Evolutionary conservation across 1,140 invertebrate genomes (phyloP).

Genomic region (Antheraea mylitta): DNA sequence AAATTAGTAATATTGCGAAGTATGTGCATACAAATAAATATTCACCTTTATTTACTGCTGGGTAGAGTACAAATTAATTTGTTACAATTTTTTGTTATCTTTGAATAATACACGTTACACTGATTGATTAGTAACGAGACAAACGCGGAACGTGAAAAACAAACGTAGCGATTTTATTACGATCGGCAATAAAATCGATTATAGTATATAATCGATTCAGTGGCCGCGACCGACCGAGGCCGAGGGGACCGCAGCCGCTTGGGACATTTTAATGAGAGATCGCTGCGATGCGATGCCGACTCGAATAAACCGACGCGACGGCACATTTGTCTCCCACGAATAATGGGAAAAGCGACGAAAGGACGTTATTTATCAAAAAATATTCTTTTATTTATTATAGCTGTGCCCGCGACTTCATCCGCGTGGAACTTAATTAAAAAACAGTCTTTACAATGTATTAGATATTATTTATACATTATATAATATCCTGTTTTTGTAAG

Average conservation of each 20-base stretch:
- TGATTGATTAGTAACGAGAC: slow-evolving; percentile 52
- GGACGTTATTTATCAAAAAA: slow-evolving; percentile 63
- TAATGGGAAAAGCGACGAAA: slow-evolving; percentile 62
- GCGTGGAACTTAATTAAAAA: too few species aligned
- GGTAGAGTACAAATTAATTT: not conserved
- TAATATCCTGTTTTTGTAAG: too few species aligned
- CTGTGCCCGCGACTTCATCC: slow-evolving; percentile 20
- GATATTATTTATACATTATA: too few species aligned
- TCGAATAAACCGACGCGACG: slow-evolving; percentile 41
- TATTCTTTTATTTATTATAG: slow-evolving; percentile 40
- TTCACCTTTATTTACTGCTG: too few species aligned
- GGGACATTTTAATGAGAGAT: slow-evolving; percentile 68
- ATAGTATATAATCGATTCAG: slow-evolving; percentile 49
- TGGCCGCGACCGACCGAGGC: slow-evolving; percentile 17
- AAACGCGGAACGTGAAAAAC: slow-evolving; percentile 40
- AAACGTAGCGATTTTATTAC: slow-evolving; percentile 61
- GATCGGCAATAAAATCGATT: slow-evolving; percentile 70
- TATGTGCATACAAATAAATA: not conserved
- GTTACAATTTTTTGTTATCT: not conserved
- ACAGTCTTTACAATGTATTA: too few species aligned
- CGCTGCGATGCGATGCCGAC: slow-evolving; percentile 55
- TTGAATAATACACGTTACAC: slow-evolving; percentile 4
- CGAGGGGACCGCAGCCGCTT: slow-evolving; percentile 47
- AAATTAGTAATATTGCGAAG: not conserved
- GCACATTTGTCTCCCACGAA: slow-evolving; percentile 64